A percentile compares a stretch with the other conserved stretches of the same genome.
These are phyloP conservation scores for Cheilosia variabilis DNA, from an alignment of 2,888 invertebrate genomes.

Conservation along the genomic window DNA sequence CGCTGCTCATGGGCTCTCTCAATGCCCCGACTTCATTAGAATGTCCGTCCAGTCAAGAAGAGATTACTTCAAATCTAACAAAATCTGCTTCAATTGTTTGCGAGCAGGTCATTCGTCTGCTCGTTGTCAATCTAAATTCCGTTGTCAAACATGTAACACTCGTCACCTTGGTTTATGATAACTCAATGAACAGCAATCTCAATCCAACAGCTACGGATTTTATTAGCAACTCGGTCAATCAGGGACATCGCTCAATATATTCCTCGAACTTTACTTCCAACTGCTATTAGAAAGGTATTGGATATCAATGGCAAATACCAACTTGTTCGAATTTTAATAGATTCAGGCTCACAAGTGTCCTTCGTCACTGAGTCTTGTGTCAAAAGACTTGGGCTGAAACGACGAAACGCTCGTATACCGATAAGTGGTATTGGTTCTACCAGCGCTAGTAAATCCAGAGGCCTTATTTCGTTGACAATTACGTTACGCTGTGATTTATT, in stretches of 20 bases:
- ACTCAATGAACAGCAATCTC: neutral
- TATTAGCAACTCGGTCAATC: neutral
- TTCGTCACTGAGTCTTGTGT: conserved; percentile 2
- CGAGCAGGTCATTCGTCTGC: neutral
- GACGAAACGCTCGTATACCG: conserved; percentile 10
- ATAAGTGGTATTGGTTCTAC: conserved; percentile 7
- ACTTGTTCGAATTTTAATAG: neutral
- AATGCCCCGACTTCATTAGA: neutral
- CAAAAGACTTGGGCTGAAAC: neutral
- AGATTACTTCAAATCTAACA: neutral
- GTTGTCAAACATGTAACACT: neutral
- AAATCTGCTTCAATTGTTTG: conserved; percentile 25
- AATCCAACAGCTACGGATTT: neutral
- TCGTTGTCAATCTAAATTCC: neutral
- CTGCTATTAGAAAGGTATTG: neutral
- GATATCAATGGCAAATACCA: neutral
- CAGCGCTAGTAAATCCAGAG: conserved; percentile 1
- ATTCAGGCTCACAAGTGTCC: neutral
- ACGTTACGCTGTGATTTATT: no score
- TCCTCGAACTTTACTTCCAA: neutral
- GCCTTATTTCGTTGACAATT: conserved; percentile 5
- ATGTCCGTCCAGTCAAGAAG: conserved; percentile 1
- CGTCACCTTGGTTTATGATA: neutral
- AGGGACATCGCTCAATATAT: neutral
- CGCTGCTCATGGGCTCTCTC: neutral